Percentiles rank a stretch among this genome's conserved stretches.
Conservation (phyloP, 2,797 vertebrate species). For the Adelosebastes latens region DNA sequence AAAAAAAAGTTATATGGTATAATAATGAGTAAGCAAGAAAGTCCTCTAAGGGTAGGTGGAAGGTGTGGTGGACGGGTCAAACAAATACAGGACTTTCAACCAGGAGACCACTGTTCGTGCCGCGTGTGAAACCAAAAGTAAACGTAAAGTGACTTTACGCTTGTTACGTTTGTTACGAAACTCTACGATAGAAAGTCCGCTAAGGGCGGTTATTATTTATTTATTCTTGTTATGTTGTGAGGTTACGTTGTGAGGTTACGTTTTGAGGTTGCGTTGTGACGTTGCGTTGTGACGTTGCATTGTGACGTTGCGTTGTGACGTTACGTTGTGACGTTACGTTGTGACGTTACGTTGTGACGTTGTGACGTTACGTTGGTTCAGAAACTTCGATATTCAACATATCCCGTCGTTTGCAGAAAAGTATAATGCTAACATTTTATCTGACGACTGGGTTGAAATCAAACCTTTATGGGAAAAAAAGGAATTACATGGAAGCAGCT, state of each 20-base stretch:
- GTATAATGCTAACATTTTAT: neutral
- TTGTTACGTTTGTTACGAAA: neutral
- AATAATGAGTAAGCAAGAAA: neutral
- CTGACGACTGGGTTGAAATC: neutral
- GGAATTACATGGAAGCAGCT: neutral
- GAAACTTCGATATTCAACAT: neutral
- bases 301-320: too few species aligned
- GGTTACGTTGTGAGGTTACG: too few species aligned
- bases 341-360: too few species aligned
- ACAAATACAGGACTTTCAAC: neutral
- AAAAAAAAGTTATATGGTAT: neutral
- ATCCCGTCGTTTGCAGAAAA: neutral
- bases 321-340: too few species aligned
- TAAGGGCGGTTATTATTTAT: neutral
- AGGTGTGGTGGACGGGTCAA: too few species aligned
- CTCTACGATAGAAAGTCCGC: neutral
- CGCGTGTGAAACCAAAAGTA: neutral
- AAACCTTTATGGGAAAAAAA: neutral
- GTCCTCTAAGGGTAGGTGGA: neutral
- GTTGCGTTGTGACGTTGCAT: too few species aligned
- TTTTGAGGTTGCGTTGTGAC: too few species aligned
- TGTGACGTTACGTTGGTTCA: neutral
- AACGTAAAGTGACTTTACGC: too few species aligned
- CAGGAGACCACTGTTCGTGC: neutral
- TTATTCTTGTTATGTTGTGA: too few species aligned